Evolutionary conservation across 2,888 invertebrate species (phyloP), one percentile per base, ranked within the genome.

Genomic region (Amblyteles armatorius): DNA sequence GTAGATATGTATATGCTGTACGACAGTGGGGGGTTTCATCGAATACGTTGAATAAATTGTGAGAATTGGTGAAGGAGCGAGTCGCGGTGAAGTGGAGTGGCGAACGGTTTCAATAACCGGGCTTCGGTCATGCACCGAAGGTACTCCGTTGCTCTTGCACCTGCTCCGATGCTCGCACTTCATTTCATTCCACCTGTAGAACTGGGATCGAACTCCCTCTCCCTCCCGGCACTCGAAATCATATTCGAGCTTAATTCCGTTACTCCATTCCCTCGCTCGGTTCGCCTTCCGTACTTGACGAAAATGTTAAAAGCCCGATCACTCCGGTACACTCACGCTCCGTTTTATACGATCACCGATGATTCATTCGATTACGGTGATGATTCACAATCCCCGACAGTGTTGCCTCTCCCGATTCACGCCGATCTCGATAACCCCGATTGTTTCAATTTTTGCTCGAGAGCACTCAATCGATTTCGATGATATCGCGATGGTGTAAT

Each of bases 31-130:
- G 29, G 48, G 68, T 77, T 81, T 78, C 73, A 33, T 84, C 63
- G 80, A 77, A 81, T 68, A 81, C 73, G 72, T 84, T 78, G 77
- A 77, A 84, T 81, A 80, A 84, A 81, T 80, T 80, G 67, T 50
- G 52, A 80, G 60, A 40, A 77, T 50, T 44, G 76, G 48, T 33
- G 55, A 22, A 22, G 36, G 69, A 67, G 57, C 0, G 71, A 29
- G 11, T 16, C 29, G 36, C 29, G n/a, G 29, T n/a, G 13, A 29
- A 26, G 63, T 26, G 52, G 16, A 50, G 63, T 16, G 29, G n/a
- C 26, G 67, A 67, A 50, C 63, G 50, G 50, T 60, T 81, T 69
- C 74, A 81, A 81, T 81, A 81, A 74, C 50, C 69, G 68, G 36
- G 44, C 50, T 65, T 82, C 71, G 44, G 63, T 77, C 71, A 26